These are phyloP conservation scores for Nanorana parkeri DNA, from an alignment of 2,113 vertebrate species.

Conservation along the genomic window DNA sequence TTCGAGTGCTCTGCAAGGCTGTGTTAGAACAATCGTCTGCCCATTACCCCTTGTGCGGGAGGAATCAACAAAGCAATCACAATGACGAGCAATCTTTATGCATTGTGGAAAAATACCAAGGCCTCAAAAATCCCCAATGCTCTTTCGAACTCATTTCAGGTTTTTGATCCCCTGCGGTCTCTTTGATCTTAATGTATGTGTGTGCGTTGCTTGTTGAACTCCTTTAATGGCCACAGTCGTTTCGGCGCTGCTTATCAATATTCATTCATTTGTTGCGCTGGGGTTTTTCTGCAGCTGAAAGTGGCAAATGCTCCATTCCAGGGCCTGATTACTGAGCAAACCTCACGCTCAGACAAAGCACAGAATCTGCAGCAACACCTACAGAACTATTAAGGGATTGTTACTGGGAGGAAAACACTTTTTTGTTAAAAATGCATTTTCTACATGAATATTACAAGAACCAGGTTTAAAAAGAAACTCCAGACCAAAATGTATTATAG, in stretches of 20 bases:
- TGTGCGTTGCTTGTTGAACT: conserved; percentile 44
- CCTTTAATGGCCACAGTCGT: conserved; percentile 36
- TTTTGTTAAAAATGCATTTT: conserved; percentile 17
- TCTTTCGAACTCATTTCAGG: conserved; percentile 42
- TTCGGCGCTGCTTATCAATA: conserved; percentile 47
- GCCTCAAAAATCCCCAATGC: conserved; percentile 27
- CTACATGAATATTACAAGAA: not conserved
- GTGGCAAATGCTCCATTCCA: not conserved
- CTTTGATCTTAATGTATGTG: conserved; percentile 56
- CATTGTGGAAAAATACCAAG: conserved; percentile 54
- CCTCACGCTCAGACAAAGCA: conserved; percentile 15
- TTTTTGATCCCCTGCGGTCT: conserved; percentile 44
- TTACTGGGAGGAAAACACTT: not conserved
- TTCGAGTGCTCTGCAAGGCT: conserved; percentile 46
- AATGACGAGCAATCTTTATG: conserved; percentile 52
- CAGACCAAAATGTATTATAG: too few relatives aligned
- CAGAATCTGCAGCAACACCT: not conserved
- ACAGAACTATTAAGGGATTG: not conserved
- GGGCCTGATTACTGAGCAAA: conserved; percentile 1
- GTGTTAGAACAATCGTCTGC: conserved; percentile 51
- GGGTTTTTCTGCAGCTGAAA: conserved; percentile 9
- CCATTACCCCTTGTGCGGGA: conserved; percentile 55
- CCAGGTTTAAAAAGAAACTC: too few relatives aligned
- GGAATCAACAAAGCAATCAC: conserved; percentile 56
- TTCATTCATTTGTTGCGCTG: conserved; percentile 25